Base-by-base conservation (phyloP, 2,797 vertebrate species). In the Lepilemur ruficaudatus region DNA sequence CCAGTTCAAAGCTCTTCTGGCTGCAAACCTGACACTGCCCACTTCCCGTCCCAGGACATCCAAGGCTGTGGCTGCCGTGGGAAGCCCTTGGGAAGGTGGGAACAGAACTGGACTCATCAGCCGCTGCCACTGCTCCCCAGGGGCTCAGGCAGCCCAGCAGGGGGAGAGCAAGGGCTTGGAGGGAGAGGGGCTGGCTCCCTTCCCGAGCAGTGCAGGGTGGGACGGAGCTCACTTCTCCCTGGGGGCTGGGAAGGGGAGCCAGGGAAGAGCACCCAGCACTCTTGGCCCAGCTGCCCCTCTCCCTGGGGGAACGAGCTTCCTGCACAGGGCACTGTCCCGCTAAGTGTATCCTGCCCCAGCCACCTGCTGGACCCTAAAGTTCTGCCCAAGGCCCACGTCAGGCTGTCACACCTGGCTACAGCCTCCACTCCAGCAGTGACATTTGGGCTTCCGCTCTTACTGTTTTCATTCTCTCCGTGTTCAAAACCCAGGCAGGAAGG, bases 301-400 rank as follows among this genome's bases (percentile, higher is more conserved):
- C 78, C 25, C 41, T 10, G 35, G 0, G 7, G 46, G 18, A 38
- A 63, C 1, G 0, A 8, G 70, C n/a, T 20, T 78, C 32, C 20
- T 14, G 23, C 30, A 55, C 52, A 41, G 46, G 46, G n/a, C 70
- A 15, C 73, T 7, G 46, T 50, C 38, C 5, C 48, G 9, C 4
- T 1, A 12, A 7, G 28, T 11, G 6, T 5, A 7, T 35, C 32
- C 46, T 6, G 0, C 59, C 57, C 9, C 0, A 1, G 2, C 17
- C 32, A n/a, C 14, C 76, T 13, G 11, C 43, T 38, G 1, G 32
- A 0, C 8, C 72, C 59, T 28, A 12, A 18, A 38, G 67, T 13
- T 32, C 83, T 9, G 41, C 38, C 22, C 5, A 79, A 75, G 13
- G 35, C 43, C 30, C 25, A 1, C 0, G 0, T 12, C 30, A 65